Evolutionary conservation across 2,888 invertebrate genomes (phyloP).

Genomic region (Heterodera filipjevi): DNA sequence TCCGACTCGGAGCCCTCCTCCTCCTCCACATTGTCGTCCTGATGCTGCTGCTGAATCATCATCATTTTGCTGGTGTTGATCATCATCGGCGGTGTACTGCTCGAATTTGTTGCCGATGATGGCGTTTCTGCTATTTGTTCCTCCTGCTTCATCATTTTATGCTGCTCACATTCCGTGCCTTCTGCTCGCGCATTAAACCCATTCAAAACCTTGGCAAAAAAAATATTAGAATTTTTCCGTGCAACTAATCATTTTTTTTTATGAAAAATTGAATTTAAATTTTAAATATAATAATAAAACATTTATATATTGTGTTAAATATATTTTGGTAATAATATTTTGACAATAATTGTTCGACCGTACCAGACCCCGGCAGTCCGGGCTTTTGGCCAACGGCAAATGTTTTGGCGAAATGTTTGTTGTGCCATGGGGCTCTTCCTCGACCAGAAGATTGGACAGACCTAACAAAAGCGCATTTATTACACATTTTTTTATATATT

Average conservation of each 20-base stretch:
- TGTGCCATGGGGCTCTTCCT: neutral
- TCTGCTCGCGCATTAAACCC: too few species aligned
- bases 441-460: neutral
- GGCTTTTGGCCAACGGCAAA: conserved; percentile 30
- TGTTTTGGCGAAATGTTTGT: conserved; percentile 4
- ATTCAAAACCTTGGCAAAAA: neutral
- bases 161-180: neutral
- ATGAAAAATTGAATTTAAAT: too few species aligned
- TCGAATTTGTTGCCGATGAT: neutral
- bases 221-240: too few species aligned
- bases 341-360: too few species aligned
- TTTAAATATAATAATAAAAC: neutral
- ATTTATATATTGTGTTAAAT: neutral
- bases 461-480: neutral
- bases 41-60: too few species aligned
- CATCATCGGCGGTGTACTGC: conserved; percentile 1
- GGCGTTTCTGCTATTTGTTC: neutral
- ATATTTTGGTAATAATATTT: neutral
- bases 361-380: conserved; percentile 28
- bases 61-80: neutral
- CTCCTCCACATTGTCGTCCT: neutral
- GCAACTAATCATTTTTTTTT: too few species aligned
- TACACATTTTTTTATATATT: neutral
- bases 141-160: neutral
- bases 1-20: conserved; percentile 17